These are phyloP conservation scores for Drosophila paracracens DNA, from an alignment of 2,888 invertebrate species.

Conservation along the genomic window DNA sequence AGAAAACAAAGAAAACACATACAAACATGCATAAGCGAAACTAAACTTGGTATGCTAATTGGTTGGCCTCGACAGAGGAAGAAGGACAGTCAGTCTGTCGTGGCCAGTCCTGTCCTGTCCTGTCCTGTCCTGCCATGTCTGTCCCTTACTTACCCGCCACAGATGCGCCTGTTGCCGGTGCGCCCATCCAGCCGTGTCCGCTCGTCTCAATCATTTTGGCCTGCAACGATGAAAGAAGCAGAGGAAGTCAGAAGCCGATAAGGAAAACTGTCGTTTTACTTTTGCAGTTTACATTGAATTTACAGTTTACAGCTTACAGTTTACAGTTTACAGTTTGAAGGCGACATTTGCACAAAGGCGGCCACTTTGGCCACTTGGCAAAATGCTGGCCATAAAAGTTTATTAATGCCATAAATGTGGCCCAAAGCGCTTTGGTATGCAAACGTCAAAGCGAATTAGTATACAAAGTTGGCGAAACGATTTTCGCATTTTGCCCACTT, in stretches of 20 bases:
- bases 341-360: slow-evolving; percentile 50
- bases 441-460: slow-evolving; percentile 80
- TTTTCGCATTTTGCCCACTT: slow-evolving; percentile 36
- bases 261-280: slow-evolving; percentile 49
- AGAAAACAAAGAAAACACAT: slow-evolving; percentile 19
- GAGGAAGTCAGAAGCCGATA: slow-evolving; percentile 15
- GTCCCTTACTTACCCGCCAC: slow-evolving; percentile 82
- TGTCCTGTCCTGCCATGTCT: neutral
- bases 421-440: slow-evolving; percentile 73
- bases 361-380: slow-evolving; percentile 33
- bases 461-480: slow-evolving; percentile 70
- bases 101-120: neutral
- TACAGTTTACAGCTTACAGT: slow-evolving; percentile 1
- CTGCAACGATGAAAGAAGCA: slow-evolving; percentile 58
- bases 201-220: slow-evolving; percentile 84
- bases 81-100: slow-evolving; percentile 6
- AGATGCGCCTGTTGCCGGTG: slow-evolving; percentile 83
- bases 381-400: slow-evolving; percentile 77
- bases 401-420: slow-evolving; percentile 80
- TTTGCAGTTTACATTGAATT: slow-evolving; percentile 5
- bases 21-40: slow-evolving; percentile 26
- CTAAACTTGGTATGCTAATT: slow-evolving; percentile 47
- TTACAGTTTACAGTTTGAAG: slow-evolving; percentile 15
- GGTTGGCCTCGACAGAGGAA: slow-evolving; percentile 7
- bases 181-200: slow-evolving; percentile 84